phyloP scores from a whole-genome alignment of 2,888 invertebrate genomes.

The Spilarctia lutea region DNA sequence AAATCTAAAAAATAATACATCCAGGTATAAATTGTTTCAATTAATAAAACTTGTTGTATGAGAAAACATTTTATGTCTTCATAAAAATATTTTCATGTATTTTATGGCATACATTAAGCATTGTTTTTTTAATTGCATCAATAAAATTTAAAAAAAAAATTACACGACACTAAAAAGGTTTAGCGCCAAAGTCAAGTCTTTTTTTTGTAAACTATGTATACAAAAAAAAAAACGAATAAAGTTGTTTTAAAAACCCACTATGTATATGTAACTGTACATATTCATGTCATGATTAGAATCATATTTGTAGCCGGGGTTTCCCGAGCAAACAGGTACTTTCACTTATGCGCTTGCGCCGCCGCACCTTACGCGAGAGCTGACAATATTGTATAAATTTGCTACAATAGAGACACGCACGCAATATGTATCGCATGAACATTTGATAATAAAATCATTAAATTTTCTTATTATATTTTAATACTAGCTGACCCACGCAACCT shows the following conservation, averaged over 20 bases:
- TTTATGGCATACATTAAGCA: background rate
- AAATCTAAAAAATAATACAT: background rate
- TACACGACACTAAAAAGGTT: background rate
- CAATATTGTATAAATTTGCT: background rate
- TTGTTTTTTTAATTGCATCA: background rate
- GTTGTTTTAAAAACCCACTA: background rate
- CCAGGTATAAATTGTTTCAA: background rate
- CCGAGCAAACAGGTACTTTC: conserved; percentile 8
- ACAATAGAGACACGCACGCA: background rate
- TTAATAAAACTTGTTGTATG: background rate
- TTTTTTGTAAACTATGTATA: background rate
- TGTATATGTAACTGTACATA: conserved; percentile 2
- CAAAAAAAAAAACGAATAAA: background rate
- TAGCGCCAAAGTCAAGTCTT: background rate
- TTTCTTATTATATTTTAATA: too few species aligned
- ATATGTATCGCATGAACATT: background rate
- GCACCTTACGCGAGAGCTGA: background rate
- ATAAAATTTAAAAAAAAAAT: background rate
- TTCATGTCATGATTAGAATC: background rate
- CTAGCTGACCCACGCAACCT: too few species aligned
- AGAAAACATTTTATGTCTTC: background rate
- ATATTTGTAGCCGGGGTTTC: conserved; percentile 15
- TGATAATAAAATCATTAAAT: background rate
- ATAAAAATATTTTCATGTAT: too few species aligned
- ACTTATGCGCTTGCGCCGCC: background rate